Percentiles rank a stretch among this genome's conserved stretches.
Evolutionary conservation across 2,113 vertebrate genomes (phyloP).

Genomic region (Penelope pileata): DNA sequence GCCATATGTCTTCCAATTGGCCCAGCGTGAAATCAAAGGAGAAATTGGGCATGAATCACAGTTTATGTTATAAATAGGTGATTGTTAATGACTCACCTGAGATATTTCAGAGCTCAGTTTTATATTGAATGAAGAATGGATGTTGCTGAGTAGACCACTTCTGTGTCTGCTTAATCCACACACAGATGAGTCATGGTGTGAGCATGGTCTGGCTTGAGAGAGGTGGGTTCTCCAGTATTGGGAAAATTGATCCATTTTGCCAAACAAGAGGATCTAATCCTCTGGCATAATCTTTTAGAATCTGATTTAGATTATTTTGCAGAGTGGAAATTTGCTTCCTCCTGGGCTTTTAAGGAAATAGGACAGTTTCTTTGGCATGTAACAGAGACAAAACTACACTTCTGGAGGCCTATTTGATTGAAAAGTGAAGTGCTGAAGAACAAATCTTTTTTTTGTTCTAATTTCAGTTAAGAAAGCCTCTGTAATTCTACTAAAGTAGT

Average conservation of each 20-base stretch:
- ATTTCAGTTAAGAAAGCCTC: not conserved
- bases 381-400: not conserved
- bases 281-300: not conserved
- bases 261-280: not conserved
- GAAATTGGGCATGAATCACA: not conserved
- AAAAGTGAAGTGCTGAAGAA: not conserved
- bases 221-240: fast-evolving
- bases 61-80: not conserved
- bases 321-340: not conserved
- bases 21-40: not conserved
- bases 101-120: not conserved
- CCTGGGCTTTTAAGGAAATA: not conserved
- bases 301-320: not conserved
- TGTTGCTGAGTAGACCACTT: not conserved
- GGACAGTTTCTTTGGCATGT: not conserved
- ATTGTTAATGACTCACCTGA: not conserved
- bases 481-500: not conserved
- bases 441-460: not conserved
- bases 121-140: not conserved
- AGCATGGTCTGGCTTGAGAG: not conserved
- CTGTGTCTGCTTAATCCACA: not conserved
- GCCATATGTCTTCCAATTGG: not conserved
- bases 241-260: not conserved
- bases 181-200: not conserved
- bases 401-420: not conserved